Evolutionary conservation across 2,888 invertebrate species (phyloP).

Genomic region (Tolmerus cingulatus): DNA sequence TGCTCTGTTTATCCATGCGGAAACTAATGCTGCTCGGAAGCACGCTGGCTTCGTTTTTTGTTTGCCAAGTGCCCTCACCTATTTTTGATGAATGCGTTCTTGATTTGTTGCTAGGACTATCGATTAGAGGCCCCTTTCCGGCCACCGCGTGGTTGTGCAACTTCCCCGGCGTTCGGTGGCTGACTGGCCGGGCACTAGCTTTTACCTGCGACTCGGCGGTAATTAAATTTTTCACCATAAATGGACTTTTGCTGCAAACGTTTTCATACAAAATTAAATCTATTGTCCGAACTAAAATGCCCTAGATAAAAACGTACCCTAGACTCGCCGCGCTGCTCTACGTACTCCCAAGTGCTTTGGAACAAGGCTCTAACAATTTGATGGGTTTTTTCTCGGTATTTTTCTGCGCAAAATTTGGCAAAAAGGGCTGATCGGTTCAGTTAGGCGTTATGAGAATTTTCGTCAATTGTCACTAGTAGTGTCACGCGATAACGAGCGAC

Average conservation of each 20-base stretch:
- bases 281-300: background rate
- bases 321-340: background rate
- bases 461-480: background rate
- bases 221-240: background rate
- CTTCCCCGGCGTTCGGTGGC: background rate
- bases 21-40: conserved; percentile 20
- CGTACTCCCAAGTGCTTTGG: background rate
- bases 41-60: background rate
- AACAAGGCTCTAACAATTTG: background rate
- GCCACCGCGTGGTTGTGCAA: background rate
- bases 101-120: conserved; percentile 9
- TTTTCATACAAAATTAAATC: background rate
- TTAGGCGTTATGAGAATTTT: background rate
- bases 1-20: background rate
- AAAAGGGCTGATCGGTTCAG: background rate
- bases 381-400: background rate
- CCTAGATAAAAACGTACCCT: background rate
- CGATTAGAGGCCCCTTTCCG: background rate
- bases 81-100: conserved; percentile 25
- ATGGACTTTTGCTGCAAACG: background rate
- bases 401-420: background rate
- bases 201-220: background rate
- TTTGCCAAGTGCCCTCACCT: conserved; percentile 18
- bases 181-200: background rate
- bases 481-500: background rate